Evolutionary conservation across 2,888 invertebrate species (phyloP).

Genomic region (Himalopsyche japonica): DNA sequence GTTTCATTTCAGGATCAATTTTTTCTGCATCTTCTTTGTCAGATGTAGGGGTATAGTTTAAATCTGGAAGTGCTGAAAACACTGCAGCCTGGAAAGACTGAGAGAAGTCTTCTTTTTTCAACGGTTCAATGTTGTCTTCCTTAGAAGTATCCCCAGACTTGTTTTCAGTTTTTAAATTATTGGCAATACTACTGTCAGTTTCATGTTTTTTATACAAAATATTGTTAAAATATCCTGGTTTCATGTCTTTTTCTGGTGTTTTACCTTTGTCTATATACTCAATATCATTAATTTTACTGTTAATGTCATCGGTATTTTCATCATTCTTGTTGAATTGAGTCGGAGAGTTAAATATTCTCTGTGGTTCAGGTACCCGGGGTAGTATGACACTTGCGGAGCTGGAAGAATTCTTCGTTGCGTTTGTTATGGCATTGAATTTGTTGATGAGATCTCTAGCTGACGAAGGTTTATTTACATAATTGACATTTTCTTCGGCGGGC

Average conservation of each 20-base stretch:
- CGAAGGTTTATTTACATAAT: conserved; percentile 23
- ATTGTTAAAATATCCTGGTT: conserved; percentile 45
- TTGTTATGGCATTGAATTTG: conserved; percentile 39
- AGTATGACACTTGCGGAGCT: background rate
- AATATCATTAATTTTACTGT: background rate
- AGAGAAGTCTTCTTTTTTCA: conserved; percentile 18
- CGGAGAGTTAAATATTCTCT: background rate
- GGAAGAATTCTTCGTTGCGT: conserved; percentile 3
- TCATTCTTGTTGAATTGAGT: background rate
- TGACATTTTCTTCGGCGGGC: background rate
- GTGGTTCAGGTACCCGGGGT: background rate
- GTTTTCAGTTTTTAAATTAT: background rate
- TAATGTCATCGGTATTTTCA: background rate
- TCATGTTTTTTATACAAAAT: conserved; percentile 30
- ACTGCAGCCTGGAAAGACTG: conserved; percentile 36
- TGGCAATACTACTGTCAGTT: background rate
- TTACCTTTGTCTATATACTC: background rate
- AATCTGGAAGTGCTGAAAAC: conserved; percentile 40
- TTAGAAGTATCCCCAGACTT: background rate
- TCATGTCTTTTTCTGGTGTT: conserved; percentile 5
- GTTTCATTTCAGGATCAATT: conserved; percentile 34
- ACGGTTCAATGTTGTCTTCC: background rate
- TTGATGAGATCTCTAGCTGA: conserved; percentile 37
- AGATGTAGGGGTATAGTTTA: conserved; percentile 10
- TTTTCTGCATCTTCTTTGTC: conserved; percentile 35